Base-by-base conservation (phyloP, 1,140 invertebrate genomes). In the Pectinophora gossypiella region DNA sequence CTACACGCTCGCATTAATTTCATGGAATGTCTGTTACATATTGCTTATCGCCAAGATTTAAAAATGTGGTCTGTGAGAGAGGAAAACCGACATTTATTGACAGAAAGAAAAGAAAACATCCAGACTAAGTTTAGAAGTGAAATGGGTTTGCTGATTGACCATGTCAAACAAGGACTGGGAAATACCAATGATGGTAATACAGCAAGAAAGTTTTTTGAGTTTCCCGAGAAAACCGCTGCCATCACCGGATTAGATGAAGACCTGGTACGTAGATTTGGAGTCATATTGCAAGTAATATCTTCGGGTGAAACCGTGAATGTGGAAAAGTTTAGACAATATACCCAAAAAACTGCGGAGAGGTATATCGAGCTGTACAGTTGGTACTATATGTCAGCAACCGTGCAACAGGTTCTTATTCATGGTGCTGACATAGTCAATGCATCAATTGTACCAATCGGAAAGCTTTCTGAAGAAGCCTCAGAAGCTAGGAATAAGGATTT, bases 401-500 rank as follows among this genome's bases (percentile, higher is more conserved):
- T 48, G 1, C 47, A 48, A 2, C 35, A 48, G 36, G 19, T 48
- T 0, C 27, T 48, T 7, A 12, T 19, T 3, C 46, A 48, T 48
- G 12, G 46, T 15, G 15, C 22, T 18, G 27, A 48, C 7, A 1
- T 48, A 10, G 32, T 48, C 12, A 12, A 16, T 10, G 2, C 22
- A 9, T 51, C 51, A 16, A 35, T 56, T 19, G 38, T 83, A 23
- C 75, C 82, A 19, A 69, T 84, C 20, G 78, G 73, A 6, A 53
- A 69, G 51, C 44, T 81, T 3, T 66, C 65, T 15, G 75, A 80
- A 64, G 70, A 81, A 35, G 73, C 70, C 7, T 65, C 7, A 36
- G 42, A 45, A 53, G 38, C 38, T 19, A 20, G 19, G 19, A 27
- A 0, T 43, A 48, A 48, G 0, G 15, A n/a, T n/a, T n/a, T n/a